Conservation (phyloP, 1,140 invertebrate species). For the Drosophila orena region DNA sequence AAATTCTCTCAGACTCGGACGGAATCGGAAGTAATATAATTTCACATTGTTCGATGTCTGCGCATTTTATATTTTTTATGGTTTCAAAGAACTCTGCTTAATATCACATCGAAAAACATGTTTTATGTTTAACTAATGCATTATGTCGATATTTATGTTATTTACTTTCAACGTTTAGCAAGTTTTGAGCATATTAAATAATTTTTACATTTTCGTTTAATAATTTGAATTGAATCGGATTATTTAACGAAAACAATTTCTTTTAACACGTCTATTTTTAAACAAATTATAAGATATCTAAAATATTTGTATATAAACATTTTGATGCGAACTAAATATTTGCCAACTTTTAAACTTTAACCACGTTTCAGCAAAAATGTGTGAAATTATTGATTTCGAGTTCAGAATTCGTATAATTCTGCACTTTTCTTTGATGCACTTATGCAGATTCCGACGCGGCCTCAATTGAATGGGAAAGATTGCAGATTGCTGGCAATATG, state of each 20-base stretch:
- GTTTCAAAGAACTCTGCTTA: slow-evolving; percentile 1
- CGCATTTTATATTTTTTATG: neutral
- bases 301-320: too few relatives aligned
- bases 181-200: neutral
- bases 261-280: too few relatives aligned
- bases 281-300: too few relatives aligned
- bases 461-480: slow-evolving; percentile 15
- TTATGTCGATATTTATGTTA: neutral
- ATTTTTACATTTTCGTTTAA: too few relatives aligned
- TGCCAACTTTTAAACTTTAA: too few relatives aligned
- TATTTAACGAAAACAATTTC: too few relatives aligned
- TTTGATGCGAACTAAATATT: too few relatives aligned
- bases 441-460: slow-evolving; percentile 7
- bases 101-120: neutral
- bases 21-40: slow-evolving; percentile 44
- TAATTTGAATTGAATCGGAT: too few relatives aligned
- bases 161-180: neutral
- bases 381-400: too few relatives aligned
- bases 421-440: neutral
- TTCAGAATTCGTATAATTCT: neutral
- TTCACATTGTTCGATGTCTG: neutral
- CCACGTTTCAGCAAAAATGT: too few relatives aligned
- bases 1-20: slow-evolving; percentile 19
- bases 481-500: slow-evolving; percentile 35
- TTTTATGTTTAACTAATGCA: neutral